Evolutionary conservation across 2,797 vertebrate genomes (phyloP).

Genomic region (Triplophysa yarkandensis): DNA sequence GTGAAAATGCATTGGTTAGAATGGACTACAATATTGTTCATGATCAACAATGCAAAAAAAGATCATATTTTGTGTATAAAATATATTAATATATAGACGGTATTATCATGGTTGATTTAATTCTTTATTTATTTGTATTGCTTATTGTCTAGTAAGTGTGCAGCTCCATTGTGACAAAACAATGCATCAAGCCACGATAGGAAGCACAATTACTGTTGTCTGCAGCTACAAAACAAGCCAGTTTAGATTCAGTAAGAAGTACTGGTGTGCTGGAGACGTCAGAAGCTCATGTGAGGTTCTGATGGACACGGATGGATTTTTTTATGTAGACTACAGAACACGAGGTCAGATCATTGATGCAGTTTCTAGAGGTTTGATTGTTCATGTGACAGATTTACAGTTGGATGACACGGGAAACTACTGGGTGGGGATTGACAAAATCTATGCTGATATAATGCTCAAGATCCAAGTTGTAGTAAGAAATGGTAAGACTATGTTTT

Average conservation of each 20-base stretch:
- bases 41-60: not conserved
- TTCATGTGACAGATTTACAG: slow-evolving; percentile 62
- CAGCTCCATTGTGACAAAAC: slow-evolving; percentile 66
- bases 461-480: slow-evolving; percentile 62
- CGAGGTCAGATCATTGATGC: slow-evolving; percentile 54
- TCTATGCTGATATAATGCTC: slow-evolving; percentile 69
- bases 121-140: not conserved
- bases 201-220: slow-evolving; percentile 54
- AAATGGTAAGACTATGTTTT: slow-evolving; percentile 64
- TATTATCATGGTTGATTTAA: no score
- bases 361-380: slow-evolving; percentile 45
- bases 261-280: slow-evolving; percentile 73
- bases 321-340: not conserved
- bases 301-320: slow-evolving; percentile 60
- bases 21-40: not conserved
- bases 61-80: no score
- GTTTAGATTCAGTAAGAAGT: slow-evolving; percentile 67
- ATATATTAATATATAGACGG: no score
- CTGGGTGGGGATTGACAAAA: slow-evolving; percentile 75
- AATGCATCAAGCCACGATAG: slow-evolving; percentile 55
- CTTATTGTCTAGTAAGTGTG: slow-evolving; percentile 64
- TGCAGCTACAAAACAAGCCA: slow-evolving; percentile 53
- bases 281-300: slow-evolving; percentile 63
- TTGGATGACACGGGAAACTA: slow-evolving; percentile 67
- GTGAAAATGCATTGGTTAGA: not conserved